Conservation (phyloP, 2,888 invertebrate species). For the Dolichomitus sp. region DNA sequence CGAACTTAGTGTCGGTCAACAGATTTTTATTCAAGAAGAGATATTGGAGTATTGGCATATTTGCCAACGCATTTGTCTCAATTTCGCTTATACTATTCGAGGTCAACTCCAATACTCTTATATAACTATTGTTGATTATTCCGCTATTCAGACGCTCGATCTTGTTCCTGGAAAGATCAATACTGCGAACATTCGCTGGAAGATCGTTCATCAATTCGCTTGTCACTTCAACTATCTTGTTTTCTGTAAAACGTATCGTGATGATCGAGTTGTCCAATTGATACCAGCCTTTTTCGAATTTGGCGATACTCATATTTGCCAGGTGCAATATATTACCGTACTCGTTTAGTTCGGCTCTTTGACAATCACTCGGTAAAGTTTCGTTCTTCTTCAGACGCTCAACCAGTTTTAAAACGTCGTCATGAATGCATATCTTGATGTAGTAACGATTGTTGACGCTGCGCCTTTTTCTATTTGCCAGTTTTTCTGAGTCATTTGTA, state of each 20-base stretch:
- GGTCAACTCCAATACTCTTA: not conserved
- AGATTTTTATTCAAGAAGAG: no score
- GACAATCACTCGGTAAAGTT: not conserved
- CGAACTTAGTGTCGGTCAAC: no score
- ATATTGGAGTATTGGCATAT: no score
- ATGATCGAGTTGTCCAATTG: not conserved
- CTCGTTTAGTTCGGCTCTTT: not conserved
- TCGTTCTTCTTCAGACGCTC: not conserved
- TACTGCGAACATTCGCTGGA: not conserved
- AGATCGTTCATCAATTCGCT: not conserved
- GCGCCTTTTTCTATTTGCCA: no score
- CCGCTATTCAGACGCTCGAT: not conserved
- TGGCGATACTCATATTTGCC: not conserved
- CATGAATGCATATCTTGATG: not conserved
- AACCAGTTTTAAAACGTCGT: not conserved
- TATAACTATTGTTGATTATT: not conserved
- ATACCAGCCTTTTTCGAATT: not conserved
- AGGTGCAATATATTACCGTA: not conserved
- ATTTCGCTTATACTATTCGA: not conserved
- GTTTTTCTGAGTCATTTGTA: no score
- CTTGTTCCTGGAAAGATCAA: not conserved
- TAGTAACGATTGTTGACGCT: not conserved
- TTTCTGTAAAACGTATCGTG: not conserved
- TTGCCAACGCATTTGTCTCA: not conserved
- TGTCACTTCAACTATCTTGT: not conserved